These are phyloP conservation scores for Cichlasoma orientale DNA, from an alignment of 2,797 vertebrate genomes.

Conservation along the genomic window DNA sequence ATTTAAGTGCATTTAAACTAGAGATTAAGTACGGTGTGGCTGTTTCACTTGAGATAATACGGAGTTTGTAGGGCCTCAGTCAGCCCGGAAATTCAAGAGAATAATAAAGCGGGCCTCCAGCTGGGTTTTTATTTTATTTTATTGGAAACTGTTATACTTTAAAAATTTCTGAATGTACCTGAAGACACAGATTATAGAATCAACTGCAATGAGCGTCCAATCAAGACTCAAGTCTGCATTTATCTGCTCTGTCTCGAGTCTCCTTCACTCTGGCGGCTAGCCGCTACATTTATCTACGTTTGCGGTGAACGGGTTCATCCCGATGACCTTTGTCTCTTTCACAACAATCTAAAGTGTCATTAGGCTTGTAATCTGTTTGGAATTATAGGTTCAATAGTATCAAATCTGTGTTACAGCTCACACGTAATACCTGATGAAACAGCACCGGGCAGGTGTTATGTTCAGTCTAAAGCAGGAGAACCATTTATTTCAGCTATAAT, in stretches of 20 bases:
- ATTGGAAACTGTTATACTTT: conserved; percentile 18
- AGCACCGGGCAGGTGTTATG: conserved; percentile 38
- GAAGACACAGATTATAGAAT: conserved; percentile 38
- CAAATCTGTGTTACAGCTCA: conserved; percentile 11
- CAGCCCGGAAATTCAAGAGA: conserved; percentile 47
- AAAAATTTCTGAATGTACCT: conserved; percentile 36
- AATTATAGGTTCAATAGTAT: conserved; percentile 26
- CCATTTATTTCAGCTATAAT: conserved; percentile 63
- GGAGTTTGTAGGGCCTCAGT: conserved; percentile 31
- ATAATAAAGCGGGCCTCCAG: conserved; percentile 38
- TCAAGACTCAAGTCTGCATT: background rate
- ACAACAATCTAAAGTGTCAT: conserved; percentile 11
- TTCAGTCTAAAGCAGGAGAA: conserved; percentile 28
- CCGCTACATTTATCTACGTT: background rate
- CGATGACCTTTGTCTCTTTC: background rate
- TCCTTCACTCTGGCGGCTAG: background rate
- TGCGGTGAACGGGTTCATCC: background rate
- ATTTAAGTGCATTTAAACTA: conserved; percentile 72
- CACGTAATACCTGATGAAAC: conserved; percentile 9
- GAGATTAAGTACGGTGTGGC: conserved; percentile 66
- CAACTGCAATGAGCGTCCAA: conserved; percentile 26
- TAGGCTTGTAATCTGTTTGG: conserved; percentile 5
- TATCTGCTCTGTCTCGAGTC: background rate
- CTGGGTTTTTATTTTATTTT: conserved; percentile 22
- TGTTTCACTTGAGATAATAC: conserved; percentile 73